Conservation (phyloP, 1,140 invertebrate species). For the Scaptomyza hsui region DNA sequence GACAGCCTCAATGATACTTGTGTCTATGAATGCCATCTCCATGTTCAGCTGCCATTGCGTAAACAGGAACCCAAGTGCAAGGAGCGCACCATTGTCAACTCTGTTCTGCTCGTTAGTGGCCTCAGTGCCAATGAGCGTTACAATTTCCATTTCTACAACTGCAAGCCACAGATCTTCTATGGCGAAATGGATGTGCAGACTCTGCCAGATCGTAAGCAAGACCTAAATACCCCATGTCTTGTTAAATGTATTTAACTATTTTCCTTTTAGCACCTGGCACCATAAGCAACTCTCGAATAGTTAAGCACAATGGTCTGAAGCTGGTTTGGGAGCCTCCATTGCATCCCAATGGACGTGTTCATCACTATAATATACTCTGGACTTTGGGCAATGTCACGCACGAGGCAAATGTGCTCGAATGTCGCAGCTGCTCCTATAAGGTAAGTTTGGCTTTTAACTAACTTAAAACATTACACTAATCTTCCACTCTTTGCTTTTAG, state of each 20-base stretch:
- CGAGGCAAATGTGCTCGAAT: slow-evolving; percentile 69
- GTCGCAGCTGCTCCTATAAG: slow-evolving; percentile 63
- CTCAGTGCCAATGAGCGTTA: slow-evolving; percentile 68
- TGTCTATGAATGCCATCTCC: slow-evolving; percentile 70
- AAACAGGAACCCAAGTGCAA: slow-evolving; percentile 69
- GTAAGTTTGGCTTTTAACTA: slow-evolving; percentile 23
- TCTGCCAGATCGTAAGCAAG: slow-evolving; percentile 72
- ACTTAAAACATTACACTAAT: no score
- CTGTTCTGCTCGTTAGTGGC: slow-evolving; percentile 58
- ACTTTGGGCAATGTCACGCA: slow-evolving; percentile 77
- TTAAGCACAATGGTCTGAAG: slow-evolving; percentile 71
- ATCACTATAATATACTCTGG: slow-evolving; percentile 79
- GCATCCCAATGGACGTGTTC: slow-evolving; percentile 72
- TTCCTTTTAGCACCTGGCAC: slow-evolving; percentile 69
- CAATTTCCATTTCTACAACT: slow-evolving; percentile 73
- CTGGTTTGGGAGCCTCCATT: slow-evolving; percentile 74
- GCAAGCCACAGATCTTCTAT: slow-evolving; percentile 72
- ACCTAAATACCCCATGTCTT: neutral
- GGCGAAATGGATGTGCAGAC: slow-evolving; percentile 75
- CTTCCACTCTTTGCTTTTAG: slow-evolving; percentile 29
- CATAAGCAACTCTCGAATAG: slow-evolving; percentile 63
- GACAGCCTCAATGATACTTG: slow-evolving; percentile 79
- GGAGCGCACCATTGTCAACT: slow-evolving; percentile 67
- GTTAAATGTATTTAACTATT: neutral
- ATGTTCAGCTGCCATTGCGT: slow-evolving; percentile 52